These are phyloP conservation scores for Dryocosmus kuriphilus DNA, from an alignment of 2,888 invertebrate genomes.

Conservation along the genomic window DNA sequence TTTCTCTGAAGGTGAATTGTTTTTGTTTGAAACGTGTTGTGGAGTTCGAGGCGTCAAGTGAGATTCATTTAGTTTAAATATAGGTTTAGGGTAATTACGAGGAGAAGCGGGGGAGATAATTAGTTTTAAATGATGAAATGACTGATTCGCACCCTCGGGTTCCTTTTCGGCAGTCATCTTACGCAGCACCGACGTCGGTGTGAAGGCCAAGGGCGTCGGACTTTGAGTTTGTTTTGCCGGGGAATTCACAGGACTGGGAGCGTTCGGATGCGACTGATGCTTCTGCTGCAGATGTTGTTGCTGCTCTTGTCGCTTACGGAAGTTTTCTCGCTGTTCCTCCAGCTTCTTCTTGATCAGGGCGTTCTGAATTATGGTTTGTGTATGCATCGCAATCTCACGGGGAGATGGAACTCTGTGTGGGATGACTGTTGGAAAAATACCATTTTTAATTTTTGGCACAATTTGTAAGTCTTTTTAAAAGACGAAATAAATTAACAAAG, in stretches of 20 bases:
- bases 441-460: background rate
- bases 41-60: background rate
- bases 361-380: conserved; percentile 91
- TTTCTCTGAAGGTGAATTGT: conserved; percentile 19
- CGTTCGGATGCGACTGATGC: conserved; percentile 65
- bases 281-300: conserved; percentile 69
- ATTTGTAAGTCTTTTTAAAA: no score
- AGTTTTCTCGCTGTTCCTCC: conserved; percentile 92
- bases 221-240: conserved; percentile 80
- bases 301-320: conserved; percentile 87
- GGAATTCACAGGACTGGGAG: conserved; percentile 70
- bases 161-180: conserved; percentile 97
- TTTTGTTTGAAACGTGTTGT: conserved; percentile 1
- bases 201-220: conserved; percentile 90
- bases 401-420: conserved; percentile 89
- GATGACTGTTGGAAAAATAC: conserved; percentile 79
- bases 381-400: conserved; percentile 90
- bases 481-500: no score
- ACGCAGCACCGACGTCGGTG: conserved; percentile 94
- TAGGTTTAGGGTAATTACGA: background rate
- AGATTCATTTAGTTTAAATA: conserved; percentile 2
- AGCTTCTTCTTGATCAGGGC: conserved; percentile 93
- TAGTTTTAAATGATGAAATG: conserved; percentile 63
- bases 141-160: conserved; percentile 79
- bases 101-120: conserved; percentile 36